phyloP scores from a whole-genome alignment of 1,140 invertebrate species.

The Pogonognathellus flavescens region DNA sequence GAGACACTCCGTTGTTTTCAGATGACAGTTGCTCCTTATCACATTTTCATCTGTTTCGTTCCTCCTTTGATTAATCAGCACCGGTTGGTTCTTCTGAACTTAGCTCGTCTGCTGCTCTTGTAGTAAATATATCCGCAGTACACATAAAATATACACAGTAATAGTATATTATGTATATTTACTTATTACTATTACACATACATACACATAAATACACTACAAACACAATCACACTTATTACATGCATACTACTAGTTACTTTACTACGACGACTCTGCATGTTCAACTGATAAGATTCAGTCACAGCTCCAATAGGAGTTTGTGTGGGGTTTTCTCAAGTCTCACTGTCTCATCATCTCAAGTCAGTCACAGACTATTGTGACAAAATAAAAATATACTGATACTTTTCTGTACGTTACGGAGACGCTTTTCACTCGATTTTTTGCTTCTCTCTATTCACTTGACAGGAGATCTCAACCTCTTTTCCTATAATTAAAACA shows the following conservation, averaged over 20 bases:
- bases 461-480: constrained; percentile 44
- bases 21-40: constrained; percentile 62
- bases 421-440: not conserved
- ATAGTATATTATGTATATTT: not conserved
- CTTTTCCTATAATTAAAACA: constrained; percentile 45
- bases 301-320: not conserved
- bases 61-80: constrained; percentile 64
- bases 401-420: constrained; percentile 8
- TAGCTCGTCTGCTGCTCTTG: not conserved
- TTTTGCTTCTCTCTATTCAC: constrained; percentile 18
- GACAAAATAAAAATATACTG: constrained; percentile 43
- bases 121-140: not conserved
- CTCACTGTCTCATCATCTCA: constrained; percentile 40
- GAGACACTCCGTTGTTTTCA: constrained; percentile 59
- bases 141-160: not conserved
- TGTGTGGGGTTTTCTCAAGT: not conserved
- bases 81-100: constrained; percentile 44
- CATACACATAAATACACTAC: not conserved
- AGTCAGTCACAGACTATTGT: constrained; percentile 17
- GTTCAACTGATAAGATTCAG: not conserved
- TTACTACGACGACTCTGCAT: not conserved
- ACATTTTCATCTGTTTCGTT: constrained; percentile 59
- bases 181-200: not conserved
- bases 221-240: constrained; percentile 23
- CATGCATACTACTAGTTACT: not conserved